phyloP scores from a whole-genome alignment of 2,888 invertebrate genomes.

The Diaphora mendica region DNA sequence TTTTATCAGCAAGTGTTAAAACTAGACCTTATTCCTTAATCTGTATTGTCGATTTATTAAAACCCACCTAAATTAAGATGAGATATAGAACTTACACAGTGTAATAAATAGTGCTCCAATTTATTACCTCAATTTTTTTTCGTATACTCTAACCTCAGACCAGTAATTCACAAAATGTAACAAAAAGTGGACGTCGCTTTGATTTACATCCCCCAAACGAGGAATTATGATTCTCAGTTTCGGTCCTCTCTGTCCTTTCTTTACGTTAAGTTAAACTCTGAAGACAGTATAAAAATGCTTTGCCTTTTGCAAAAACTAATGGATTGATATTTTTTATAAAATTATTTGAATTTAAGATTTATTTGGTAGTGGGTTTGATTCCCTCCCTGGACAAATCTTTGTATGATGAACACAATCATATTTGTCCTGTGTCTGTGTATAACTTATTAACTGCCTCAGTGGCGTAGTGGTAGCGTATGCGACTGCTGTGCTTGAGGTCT shows the following conservation, averaged over 20 bases:
- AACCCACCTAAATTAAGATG: too few relatives aligned
- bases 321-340: neutral
- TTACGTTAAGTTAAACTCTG: neutral
- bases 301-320: neutral
- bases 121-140: neutral
- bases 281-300: neutral
- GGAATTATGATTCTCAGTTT: constrained; percentile 57
- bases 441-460: too few relatives aligned
- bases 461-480: too few relatives aligned
- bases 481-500: too few relatives aligned
- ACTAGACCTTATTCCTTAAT: too few relatives aligned
- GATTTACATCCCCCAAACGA: constrained; percentile 58
- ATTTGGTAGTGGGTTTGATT: neutral
- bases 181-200: constrained; percentile 38
- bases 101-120: neutral
- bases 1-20: too few relatives aligned
- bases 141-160: constrained; percentile 11
- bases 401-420: neutral
- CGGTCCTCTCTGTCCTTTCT: constrained; percentile 38
- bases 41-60: too few relatives aligned
- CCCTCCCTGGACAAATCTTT: too few relatives aligned
- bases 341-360: too few relatives aligned
- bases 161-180: constrained; percentile 35
- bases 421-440: neutral
- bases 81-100: too few relatives aligned